Base-by-base conservation (phyloP, 37 sponge, comb jelly and placozoan species). In the Ianthella basta region DNA sequence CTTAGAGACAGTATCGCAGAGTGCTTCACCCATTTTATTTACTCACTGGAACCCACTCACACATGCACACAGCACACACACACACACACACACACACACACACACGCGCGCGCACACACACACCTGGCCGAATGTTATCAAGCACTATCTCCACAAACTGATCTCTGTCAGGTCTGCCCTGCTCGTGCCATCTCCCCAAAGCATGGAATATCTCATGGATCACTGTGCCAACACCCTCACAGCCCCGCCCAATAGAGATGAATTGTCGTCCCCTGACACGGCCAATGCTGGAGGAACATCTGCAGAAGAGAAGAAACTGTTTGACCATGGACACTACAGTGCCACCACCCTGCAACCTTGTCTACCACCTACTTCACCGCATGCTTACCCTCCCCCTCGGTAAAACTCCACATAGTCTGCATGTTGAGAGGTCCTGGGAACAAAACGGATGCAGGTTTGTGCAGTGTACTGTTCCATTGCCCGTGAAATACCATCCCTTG, bases 131-230 rank as follows among this genome's bases (percentile, higher is more conserved):
- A 18, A 94, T 80, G 80, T 91, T 94, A 0, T 86, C 66, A 13
- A 10, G 0, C 53, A 80, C 39, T 70, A 94, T 87, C 5, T 18
- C 81, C 23, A 94, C 85, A 57, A 65, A 91, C 23, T 16, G 60
- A 54, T 94, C 95, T 72, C 95, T 86, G 85, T 94, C 95, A 20
- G 92, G 89, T 81, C 95, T 80, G 84, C 95, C 91, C 64, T 94
- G 95, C 63, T 94, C 95, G 59, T 94, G 95, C 95, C 95, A 89
- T 18, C 95, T 69, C 20, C 86, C 92, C 61, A 90, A 67, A 27
- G 92, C 80, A 79, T 88, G 89, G 86, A 91, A 94, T 15, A 91
- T 86, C 89, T 91, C 91, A 66, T 94, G 95, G 18, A 89, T 87
- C 23, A 94, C 94, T 36, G 88, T 85, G 0, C 94, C 94, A 34